Evolutionary conservation across 2,797 vertebrate species (phyloP).

Genomic region (Zenarchopterus dispar): DNA sequence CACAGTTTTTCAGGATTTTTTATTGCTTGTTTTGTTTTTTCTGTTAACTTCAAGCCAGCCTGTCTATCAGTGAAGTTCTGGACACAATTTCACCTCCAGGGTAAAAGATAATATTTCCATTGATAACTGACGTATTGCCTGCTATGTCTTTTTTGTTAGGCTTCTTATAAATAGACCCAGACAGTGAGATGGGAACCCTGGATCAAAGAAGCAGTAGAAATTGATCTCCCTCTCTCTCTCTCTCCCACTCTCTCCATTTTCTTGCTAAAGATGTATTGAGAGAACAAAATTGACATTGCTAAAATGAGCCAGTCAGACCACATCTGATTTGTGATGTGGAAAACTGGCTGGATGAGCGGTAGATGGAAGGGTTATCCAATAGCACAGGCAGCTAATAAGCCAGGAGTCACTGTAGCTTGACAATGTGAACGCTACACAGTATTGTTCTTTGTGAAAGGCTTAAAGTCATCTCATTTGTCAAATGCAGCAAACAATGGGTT

Average conservation of each 20-base stretch:
- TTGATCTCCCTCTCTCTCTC: not conserved
- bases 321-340: constrained; percentile 6
- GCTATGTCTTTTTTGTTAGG: too few relatives aligned
- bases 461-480: constrained; percentile 38
- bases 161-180: too few relatives aligned
- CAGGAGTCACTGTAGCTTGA: constrained; percentile 26
- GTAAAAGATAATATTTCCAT: too few relatives aligned
- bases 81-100: too few relatives aligned
- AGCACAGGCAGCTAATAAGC: constrained; percentile 16
- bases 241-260: not conserved
- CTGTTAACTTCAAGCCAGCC: too few relatives aligned
- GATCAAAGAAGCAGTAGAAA: too few relatives aligned
- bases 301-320: not conserved
- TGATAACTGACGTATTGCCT: too few relatives aligned
- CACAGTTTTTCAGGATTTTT: constrained; percentile 25
- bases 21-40: not conserved
- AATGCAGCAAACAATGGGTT: constrained; percentile 39
- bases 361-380: constrained; percentile 10
- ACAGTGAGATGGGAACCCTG: too few relatives aligned
- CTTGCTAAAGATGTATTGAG: not conserved
- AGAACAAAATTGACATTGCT: not conserved
- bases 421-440: constrained; percentile 20
- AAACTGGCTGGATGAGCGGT: not conserved
- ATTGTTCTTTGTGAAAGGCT: constrained; percentile 40
- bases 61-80: too few relatives aligned